Evolutionary conservation across 2,797 vertebrate genomes (phyloP), one percentile per base, ranked within the genome.

Genomic region (Bradypodion pumilum): DNA sequence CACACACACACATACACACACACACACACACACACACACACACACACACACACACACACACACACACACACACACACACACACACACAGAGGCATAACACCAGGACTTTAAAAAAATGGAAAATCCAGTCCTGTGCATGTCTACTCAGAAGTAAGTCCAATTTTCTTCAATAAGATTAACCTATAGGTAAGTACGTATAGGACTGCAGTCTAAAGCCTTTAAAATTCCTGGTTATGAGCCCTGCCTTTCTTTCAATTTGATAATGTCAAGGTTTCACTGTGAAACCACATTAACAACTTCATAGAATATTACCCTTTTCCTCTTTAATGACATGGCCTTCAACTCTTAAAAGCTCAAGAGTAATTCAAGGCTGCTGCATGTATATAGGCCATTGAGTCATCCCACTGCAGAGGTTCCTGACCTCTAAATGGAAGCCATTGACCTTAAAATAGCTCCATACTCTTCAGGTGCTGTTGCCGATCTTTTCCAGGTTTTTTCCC

Each of bases 291-390:
- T 40, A 19, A n/a, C 16, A 77, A 44, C 81, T 76, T 65, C 78
- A 46, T 52, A 69, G 65, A 88, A 91, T 91, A 90, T 77, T 79
- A 69, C 56, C 65, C 78, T 63, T 85, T 84, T 40, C 66, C 62
- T 83, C 65, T n/a, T 37, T 74, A 79, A 83, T 86, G 81, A 74
- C 62, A 83, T 86, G 6, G 83, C 76, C 65, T 81, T 89, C 78
- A 74, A 25, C 70, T 85, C 46, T 62, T 76, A 62, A 80, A 0
- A 89, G 78, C 81, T 81, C 87, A 21, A 81, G 72, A 80, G 37
- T 1, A 81, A 83, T 82, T 81, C 82, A 88, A 87, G 74, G 83
- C 42, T 87, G 78, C 78, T 21, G 60, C 74, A 79, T 56, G 74
- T 56, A 59, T 0, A 1, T 62, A 59, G 0, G 1, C 46, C 19